Base-by-base conservation (phyloP, 2,888 invertebrate species). In the Platycheirus albimanus region DNA sequence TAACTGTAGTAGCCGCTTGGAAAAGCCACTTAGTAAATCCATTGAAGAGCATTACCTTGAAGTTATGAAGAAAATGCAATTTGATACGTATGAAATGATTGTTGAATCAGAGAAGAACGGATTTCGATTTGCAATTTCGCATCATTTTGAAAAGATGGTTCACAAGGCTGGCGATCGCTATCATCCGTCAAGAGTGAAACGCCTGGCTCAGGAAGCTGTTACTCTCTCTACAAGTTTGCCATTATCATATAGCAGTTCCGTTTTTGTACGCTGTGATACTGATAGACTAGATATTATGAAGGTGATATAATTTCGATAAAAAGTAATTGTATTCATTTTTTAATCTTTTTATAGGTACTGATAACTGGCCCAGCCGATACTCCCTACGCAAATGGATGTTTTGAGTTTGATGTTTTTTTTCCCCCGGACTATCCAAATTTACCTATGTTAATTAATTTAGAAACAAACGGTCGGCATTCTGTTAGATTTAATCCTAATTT, bases 241-340 rank as follows among this genome's bases (percentile, higher is more conserved):
- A 85, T 93, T 98, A 72, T 97, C 97, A 56, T 96, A 95, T 91
- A 97, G 96, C 90, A 97, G 97, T 90, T 96, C 97, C 85, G 98
- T 98, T 84, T 98, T 98, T 93, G 98, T 98, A 85, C 94, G 98
- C 86, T 97, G 97, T 91, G 98, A 98, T 92, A 95, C 97, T 83
- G 98, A 98, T 91, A 93, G 98, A 83, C 93, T 98, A 86, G 98
- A 98, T 91, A 95, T 98, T 85, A 98, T 98, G 98, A 98, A 98
- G 93, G 96, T 95, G n/a, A n/a, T n/a, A n/a, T n/a, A 88, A 71
- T 8, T 11, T 30, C 1, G n/a, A 15, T 38, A 20, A 4, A 10
- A 51, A 49, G 10, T 51, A 54, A 47, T 43, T 63, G 30, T 17
- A 61, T 58, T 70, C 63, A 45, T 52, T 51, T 51, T 86, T 74